A percentile compares a stretch with the other conserved stretches of the same genome.
phyloP scores from a whole-genome alignment of 1,140 invertebrate genomes.

The Cheumatopsyche charites region DNA sequence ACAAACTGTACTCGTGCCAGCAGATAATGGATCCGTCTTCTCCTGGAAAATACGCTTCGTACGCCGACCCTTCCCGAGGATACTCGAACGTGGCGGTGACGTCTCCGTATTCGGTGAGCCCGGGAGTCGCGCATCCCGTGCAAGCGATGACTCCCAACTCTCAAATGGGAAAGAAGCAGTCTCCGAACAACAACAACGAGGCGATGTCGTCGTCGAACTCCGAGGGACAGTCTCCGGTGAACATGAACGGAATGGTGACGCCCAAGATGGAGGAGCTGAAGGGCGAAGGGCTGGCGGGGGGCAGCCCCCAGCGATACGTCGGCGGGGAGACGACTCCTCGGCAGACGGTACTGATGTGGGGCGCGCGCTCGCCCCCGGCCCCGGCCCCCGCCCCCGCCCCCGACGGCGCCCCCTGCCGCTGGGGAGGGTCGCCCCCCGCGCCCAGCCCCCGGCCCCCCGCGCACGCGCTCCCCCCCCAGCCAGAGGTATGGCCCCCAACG shows the following conservation, averaged over 20 bases:
- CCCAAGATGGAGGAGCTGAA: constrained; percentile 72
- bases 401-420: constrained; percentile 50
- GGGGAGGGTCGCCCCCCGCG: constrained; percentile 44
- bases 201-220: constrained; percentile 62
- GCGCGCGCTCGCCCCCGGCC: constrained; percentile 56
- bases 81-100: constrained; percentile 60
- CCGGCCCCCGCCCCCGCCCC: constrained; percentile 36
- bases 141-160: constrained; percentile 58
- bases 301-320: constrained; percentile 49
- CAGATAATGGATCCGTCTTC: constrained; percentile 60
- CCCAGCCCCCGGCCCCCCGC: constrained; percentile 42
- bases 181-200: constrained; percentile 59
- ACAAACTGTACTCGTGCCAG: constrained; percentile 70
- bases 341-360: constrained; percentile 87
- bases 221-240: constrained; percentile 63
- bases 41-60: constrained; percentile 55
- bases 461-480: constrained; percentile 53
- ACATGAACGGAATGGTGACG: constrained; percentile 64
- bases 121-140: constrained; percentile 60
- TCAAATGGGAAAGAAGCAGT: constrained; percentile 56
- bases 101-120: constrained; percentile 59
- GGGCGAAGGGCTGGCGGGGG: constrained; percentile 57
- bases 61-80: constrained; percentile 60
- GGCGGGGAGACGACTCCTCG: constrained; percentile 69
- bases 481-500: constrained; percentile 70